phyloP scores from a whole-genome alignment of 2,888 invertebrate genomes.

The Cepaea hortensis region DNA sequence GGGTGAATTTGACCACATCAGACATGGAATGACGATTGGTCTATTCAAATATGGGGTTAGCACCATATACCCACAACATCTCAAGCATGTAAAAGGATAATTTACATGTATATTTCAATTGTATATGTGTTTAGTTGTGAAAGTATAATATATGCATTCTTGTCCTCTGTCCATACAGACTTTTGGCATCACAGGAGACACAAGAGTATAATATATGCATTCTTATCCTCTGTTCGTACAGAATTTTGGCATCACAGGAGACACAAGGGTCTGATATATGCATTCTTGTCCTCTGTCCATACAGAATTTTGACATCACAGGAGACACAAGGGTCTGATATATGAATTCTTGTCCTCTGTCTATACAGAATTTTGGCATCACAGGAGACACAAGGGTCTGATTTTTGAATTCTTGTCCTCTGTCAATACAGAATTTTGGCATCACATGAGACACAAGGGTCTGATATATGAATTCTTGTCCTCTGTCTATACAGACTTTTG shows the following conservation, averaged over 20 bases:
- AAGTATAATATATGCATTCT: no score
- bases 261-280: slow-evolving; percentile 13
- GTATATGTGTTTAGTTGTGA: no score
- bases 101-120: no score
- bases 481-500: slow-evolving; percentile 25
- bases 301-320: slow-evolving; percentile 41
- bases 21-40: no score
- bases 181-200: slow-evolving; percentile 35
- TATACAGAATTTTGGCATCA: no score
- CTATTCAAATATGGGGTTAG: no score
- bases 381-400: no score
- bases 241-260: slow-evolving; percentile 40
- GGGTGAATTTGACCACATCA: no score
- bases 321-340: background rate
- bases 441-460: slow-evolving; percentile 36
- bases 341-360: no score
- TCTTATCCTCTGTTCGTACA: background rate
- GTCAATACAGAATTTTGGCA: slow-evolving; percentile 35
- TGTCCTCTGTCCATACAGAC: slow-evolving; percentile 28
- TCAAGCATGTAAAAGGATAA: no score
- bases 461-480: background rate
- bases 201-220: background rate
- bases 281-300: background rate
- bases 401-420: background rate
- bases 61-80: no score